Evolutionary conservation across 2,888 invertebrate species (phyloP), one percentile per base, ranked within the genome.

Genomic region (Ichneumon xanthorius): DNA sequence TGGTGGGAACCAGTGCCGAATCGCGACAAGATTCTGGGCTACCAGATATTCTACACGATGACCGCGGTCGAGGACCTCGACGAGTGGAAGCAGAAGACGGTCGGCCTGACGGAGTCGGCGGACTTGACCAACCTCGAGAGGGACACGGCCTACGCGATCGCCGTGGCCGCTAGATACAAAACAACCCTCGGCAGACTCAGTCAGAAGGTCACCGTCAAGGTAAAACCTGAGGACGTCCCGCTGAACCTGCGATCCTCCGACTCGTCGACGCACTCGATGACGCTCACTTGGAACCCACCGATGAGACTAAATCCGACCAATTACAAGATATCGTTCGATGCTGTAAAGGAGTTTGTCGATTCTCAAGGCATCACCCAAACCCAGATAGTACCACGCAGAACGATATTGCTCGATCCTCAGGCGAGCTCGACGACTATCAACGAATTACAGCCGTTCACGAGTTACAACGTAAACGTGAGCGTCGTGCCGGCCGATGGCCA

Each of bases 1-100:
- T 98, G 98, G 98, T 98, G 98, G 98, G 98, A 98, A 93, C 96
- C 97, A 2, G 98, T 98, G 76, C 97, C 98, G 26, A 97, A 97
- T 67, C 96, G 97, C 88, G 97, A 96, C 84, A 97, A 97, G 94
- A 96, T 98, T 63, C 95, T 97, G 79, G 98, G 98, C 40, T 98
- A 98, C 91, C 97, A 97, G 92, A 97, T 98, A 89, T 98, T 98
- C 94, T 98, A 98, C 92, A 98, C 98, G 11, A 98, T 97, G 96
- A 98, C 98, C 0, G 98, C 98, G 0, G 98, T 98, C 0, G 98
- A 98, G 92, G 98, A 99, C 94, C 95, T 98, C 80, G 98, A 98
- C 91, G 97, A 97, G 92, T 98, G 98, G 98, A 97, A 97, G 91
- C 97, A 97, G 80, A 98, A 98, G 92, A 96, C 96, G 9, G 97